A percentile compares a stretch with the other conserved stretches of the same genome.
Evolutionary conservation across 2,888 invertebrate genomes (phyloP).

Genomic region (Xanthorhoe spadicearia): DNA sequence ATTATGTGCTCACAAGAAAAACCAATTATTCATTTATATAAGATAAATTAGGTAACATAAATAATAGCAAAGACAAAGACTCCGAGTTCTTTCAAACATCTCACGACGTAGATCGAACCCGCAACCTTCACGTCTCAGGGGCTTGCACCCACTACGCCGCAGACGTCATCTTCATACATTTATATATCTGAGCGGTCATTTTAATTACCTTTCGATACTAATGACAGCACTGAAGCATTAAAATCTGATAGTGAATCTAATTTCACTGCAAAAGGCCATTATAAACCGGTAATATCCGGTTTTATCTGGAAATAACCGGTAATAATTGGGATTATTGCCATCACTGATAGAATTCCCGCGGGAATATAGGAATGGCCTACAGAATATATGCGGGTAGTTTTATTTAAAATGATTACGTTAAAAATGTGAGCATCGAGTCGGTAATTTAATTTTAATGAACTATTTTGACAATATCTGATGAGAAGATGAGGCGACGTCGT

Average conservation of each 20-base stretch:
- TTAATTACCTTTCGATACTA: neutral
- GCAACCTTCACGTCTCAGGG: too few species aligned
- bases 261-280: slow-evolving; percentile 20
- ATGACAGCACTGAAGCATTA: neutral
- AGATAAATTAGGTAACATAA: too few species aligned
- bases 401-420: slow-evolving; percentile 14
- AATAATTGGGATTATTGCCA: slow-evolving; percentile 29
- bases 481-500: too few species aligned
- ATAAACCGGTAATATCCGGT: slow-evolving; percentile 19
- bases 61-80: too few species aligned
- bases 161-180: too few species aligned
- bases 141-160: too few species aligned
- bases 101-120: too few species aligned
- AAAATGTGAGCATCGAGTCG: neutral
- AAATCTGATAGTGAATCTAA: slow-evolving; percentile 16
- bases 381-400: slow-evolving; percentile 22
- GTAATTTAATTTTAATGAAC: too few species aligned
- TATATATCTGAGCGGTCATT: neutral
- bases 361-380: slow-evolving; percentile 20
- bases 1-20: too few species aligned
- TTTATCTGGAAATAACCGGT: slow-evolving; percentile 22
- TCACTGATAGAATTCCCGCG: slow-evolving; percentile 30
- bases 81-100: too few species aligned
- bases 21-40: too few species aligned
- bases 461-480: too few species aligned